A percentile compares a stretch with the other conserved stretches of the same genome.
These are phyloP conservation scores for Malacosoma neustria DNA, from an alignment of 2,888 invertebrate species.

Conservation along the genomic window DNA sequence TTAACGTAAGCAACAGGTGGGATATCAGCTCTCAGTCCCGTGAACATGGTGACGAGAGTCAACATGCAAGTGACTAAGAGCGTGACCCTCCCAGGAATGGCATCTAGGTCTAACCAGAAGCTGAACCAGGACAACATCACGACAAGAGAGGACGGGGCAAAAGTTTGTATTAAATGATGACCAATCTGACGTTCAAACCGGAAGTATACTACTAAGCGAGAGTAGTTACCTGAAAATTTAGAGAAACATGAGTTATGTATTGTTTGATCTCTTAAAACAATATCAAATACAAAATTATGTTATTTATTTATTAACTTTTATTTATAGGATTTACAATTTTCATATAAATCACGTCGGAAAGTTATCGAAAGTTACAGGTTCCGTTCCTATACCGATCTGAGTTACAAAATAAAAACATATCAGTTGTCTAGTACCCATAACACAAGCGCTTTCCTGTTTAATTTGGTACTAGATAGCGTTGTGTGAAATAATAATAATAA, in stretches of 20 bases:
- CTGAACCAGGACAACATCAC: conserved; percentile 92
- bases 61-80: conserved; percentile 88
- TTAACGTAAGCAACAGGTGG: conserved; percentile 92
- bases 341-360: no score
- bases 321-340: no score
- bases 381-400: no score
- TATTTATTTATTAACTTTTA: no score
- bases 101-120: conserved; percentile 89
- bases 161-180: conserved; percentile 89
- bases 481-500: no score
- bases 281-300: no score
- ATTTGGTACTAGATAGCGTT: no score
- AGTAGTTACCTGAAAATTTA: conserved; percentile 84
- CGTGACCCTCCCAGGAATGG: conserved; percentile 88
- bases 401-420: no score
- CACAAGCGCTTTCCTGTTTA: no score
- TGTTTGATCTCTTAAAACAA: conserved; percentile 17
- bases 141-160: conserved; percentile 87
- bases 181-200: conserved; percentile 89
- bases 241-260: no score
- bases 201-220: conserved; percentile 84
- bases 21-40: conserved; percentile 85
- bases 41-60: conserved; percentile 90
- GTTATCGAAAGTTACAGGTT: no score
- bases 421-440: no score